Evolutionary conservation across 2,113 vertebrate species (phyloP).

Genomic region (Dromiciops gliroides): DNA sequence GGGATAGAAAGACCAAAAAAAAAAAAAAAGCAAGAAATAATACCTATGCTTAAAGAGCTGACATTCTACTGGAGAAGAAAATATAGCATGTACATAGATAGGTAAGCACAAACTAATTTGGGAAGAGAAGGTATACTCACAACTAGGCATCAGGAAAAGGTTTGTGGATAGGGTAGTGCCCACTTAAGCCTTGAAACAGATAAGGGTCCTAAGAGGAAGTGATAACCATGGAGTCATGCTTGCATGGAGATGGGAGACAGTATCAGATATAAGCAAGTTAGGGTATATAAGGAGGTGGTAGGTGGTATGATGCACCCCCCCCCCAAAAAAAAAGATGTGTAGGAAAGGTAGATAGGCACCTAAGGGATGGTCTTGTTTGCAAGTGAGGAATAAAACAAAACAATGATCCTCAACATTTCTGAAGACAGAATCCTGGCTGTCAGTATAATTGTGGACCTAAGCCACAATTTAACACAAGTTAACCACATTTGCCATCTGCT

Average conservation of each 20-base stretch:
- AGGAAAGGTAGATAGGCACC: no score
- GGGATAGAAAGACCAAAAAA: no score
- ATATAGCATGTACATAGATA: background rate
- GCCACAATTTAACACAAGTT: accelerated
- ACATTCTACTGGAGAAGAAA: background rate
- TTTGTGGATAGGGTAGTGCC: background rate
- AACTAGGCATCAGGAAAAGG: background rate
- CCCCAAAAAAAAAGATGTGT: background rate
- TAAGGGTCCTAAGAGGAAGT: background rate
- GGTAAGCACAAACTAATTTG: background rate
- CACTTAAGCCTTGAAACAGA: background rate
- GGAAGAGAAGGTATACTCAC: background rate
- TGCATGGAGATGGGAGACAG: background rate
- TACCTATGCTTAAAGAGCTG: background rate
- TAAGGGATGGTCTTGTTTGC: background rate
- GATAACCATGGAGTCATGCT: background rate
- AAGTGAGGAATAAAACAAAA: background rate
- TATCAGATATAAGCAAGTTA: background rate
- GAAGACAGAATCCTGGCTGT: background rate
- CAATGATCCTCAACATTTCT: background rate
- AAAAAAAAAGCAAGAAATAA: background rate
- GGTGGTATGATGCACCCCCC: background rate
- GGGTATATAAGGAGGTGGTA: background rate
- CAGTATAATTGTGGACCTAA: background rate
- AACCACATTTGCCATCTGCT: background rate